phyloP scores from a whole-genome alignment of 2,888 invertebrate genomes.

The Pristionchus japonicus region DNA sequence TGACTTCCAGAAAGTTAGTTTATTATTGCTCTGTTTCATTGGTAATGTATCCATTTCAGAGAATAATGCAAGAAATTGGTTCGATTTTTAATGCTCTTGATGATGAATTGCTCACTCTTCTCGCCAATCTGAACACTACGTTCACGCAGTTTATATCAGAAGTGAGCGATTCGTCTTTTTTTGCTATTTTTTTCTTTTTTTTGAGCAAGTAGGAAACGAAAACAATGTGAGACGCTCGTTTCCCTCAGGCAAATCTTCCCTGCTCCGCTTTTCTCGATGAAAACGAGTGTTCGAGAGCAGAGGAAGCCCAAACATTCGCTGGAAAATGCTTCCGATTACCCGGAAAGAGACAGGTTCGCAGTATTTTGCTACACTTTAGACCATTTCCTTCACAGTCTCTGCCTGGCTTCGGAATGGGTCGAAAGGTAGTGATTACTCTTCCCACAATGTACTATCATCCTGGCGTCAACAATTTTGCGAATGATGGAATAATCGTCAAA shows the following conservation, averaged over 20 bases:
- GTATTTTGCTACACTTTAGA: no score
- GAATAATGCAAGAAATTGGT: neutral
- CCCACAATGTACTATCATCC: slow-evolving; percentile 67
- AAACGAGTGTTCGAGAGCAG: slow-evolving; percentile 57
- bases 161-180: slow-evolving; percentile 27
- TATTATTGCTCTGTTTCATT: no score
- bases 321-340: slow-evolving; percentile 68
- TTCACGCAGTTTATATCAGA: slow-evolving; percentile 61
- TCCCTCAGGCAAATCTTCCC: slow-evolving; percentile 54
- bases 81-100: slow-evolving; percentile 52
- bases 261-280: slow-evolving; percentile 66
- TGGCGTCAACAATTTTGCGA: slow-evolving; percentile 61
- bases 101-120: slow-evolving; percentile 54
- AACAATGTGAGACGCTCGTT: no score
- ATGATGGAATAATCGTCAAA: slow-evolving; percentile 71
- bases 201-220: neutral
- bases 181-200: neutral
- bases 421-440: slow-evolving; percentile 60
- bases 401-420: slow-evolving; percentile 67
- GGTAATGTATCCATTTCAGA: neutral
- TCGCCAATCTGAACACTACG: slow-evolving; percentile 56
- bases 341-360: slow-evolving; percentile 59
- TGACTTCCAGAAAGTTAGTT: slow-evolving; percentile 59
- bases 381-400: slow-evolving; percentile 50
- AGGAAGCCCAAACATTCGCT: slow-evolving; percentile 66